Base-by-base conservation (phyloP, 2,113 vertebrate species). In the Siniperca chuatsi region DNA sequence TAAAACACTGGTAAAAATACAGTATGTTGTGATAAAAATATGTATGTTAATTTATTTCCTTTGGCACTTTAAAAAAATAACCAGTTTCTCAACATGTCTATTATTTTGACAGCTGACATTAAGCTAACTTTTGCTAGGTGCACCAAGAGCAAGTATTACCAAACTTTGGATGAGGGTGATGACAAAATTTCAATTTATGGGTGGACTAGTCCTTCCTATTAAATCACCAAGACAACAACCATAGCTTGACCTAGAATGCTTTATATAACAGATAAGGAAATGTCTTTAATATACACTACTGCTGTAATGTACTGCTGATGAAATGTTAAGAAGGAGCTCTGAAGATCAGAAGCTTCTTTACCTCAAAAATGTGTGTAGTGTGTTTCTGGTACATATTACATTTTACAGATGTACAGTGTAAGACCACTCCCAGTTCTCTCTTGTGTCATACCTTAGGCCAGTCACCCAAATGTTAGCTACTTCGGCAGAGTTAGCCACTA, bases 381-480 rank as follows among this genome's bases (percentile, higher is more conserved):
- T 74, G 23, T 50, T 64, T 37, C 4, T 33, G 46, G 9, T 78
- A 9, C 8, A 70, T 20, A 8, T 42, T 52, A 58, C 1, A 77
- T 4, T 74, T 25, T 33, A 25, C 40, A 61, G 25, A 9, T 71
- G 25, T 7, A 77, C 20, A 69, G 55, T 48, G 1, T 16, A 13
- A 73, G 48, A 52, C 29, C 10, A 8, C 29, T 82, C 10, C 35
- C 2, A 10, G 44, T 55, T 75, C 4, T 81, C 75, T 81, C 3
- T 20, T 21, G 54, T 57, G 8, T 61, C 81, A 33, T 97, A 99
- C 90, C 98, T 96, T 84, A 99, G 95, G 83, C 98, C 98, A 12
- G 97, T 98, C 73, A 99, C 97, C 98, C 98, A 99, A 94, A 99
- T 97, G 90, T 98, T 98, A 4, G 97, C 97, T 90, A 98, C 84